These are phyloP conservation scores for Gavia stellata DNA, from an alignment of 2,113 vertebrate genomes.

Conservation along the genomic window DNA sequence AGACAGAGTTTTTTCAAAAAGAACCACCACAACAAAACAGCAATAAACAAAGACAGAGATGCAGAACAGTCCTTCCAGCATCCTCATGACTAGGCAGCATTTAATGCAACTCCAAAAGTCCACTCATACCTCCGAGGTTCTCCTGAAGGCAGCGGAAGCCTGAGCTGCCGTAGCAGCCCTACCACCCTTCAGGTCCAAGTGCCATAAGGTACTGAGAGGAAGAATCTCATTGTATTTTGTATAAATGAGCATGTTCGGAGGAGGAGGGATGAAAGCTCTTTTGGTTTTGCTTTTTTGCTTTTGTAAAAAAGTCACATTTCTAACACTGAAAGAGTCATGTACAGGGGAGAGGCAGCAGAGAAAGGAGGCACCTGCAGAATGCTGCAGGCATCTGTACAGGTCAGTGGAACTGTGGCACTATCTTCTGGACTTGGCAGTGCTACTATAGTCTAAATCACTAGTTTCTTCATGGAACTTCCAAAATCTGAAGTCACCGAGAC, in stretches of 20 bases:
- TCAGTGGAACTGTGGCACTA: not conserved
- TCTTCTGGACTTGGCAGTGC: not conserved
- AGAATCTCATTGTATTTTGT: not conserved
- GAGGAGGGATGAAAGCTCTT: not conserved
- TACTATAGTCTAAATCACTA: not conserved
- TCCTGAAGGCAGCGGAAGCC: not conserved
- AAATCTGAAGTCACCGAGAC: not conserved
- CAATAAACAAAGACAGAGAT: not conserved
- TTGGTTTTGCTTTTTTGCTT: not conserved
- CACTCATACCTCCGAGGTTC: not conserved
- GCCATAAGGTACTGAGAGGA: not conserved
- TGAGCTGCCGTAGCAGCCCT: not conserved
- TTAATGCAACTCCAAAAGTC: not conserved
- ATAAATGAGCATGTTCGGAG: rapidly evolving
- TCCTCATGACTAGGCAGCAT: not conserved
- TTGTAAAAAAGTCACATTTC: not conserved
- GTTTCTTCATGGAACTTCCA: not conserved
- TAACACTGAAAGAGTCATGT: not conserved
- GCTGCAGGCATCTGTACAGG: not conserved
- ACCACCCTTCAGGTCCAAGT: not conserved
- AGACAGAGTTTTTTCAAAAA: not conserved
- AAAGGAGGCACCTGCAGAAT: not conserved
- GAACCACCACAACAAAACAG: not conserved
- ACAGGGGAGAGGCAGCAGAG: not conserved
- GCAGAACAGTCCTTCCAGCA: not conserved